phyloP scores from a whole-genome alignment of 2,797 vertebrate genomes.

The Astyanax mexicanus region DNA sequence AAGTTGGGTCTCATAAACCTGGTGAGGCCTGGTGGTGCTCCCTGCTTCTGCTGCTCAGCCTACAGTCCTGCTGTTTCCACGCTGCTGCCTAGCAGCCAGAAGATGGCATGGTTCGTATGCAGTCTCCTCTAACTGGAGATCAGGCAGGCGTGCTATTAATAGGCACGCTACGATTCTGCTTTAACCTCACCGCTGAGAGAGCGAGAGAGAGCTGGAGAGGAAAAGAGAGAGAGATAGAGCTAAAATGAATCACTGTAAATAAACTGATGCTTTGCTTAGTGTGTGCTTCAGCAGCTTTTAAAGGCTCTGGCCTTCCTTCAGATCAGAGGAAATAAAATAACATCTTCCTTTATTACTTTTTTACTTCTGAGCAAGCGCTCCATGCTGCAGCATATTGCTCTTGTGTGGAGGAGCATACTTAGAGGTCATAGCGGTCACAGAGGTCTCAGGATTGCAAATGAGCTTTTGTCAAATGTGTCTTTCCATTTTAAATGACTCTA shows the following conservation, averaged over 20 bases:
- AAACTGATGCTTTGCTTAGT: conserved; percentile 57
- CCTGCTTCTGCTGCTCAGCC: conserved; percentile 7
- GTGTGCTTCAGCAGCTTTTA: conserved; percentile 36
- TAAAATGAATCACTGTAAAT: conserved; percentile 68
- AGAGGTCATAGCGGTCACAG: not conserved
- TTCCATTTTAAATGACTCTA: too few relatives aligned
- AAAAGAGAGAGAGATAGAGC: conserved; percentile 31
- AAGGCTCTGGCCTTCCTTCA: conserved; percentile 9
- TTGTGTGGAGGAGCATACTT: not conserved
- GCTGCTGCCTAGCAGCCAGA: conserved; percentile 79
- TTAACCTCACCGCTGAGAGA: conserved; percentile 54
- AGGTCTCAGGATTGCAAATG: not conserved
- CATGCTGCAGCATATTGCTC: not conserved
- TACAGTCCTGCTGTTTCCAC: conserved; percentile 45
- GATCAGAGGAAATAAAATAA: conserved; percentile 13
- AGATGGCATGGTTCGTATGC: conserved; percentile 83
- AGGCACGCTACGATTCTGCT: conserved; percentile 67
- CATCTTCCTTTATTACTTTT: conserved; percentile 3
- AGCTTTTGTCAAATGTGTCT: not conserved
- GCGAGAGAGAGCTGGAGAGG: conserved; percentile 37
- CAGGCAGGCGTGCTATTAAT: conserved; percentile 73
- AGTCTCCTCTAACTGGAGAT: conserved; percentile 62
- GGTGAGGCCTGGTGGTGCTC: not conserved
- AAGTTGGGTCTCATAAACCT: too few relatives aligned
- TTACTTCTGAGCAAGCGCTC: not conserved